Evolutionary conservation across 2,888 invertebrate genomes (phyloP).

Genomic region (Criorhina ranunculi): DNA sequence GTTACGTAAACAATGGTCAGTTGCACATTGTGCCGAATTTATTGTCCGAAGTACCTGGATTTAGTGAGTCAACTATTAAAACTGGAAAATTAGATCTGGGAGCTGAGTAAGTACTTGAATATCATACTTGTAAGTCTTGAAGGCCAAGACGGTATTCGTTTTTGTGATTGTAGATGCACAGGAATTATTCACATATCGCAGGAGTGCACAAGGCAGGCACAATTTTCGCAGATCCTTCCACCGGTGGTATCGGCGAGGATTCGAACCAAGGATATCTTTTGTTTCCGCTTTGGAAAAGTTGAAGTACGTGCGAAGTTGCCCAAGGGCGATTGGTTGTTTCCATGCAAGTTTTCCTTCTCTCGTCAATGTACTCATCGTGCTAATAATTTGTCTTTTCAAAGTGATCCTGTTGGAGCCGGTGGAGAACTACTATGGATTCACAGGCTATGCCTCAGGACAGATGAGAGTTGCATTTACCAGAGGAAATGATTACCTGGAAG

Average conservation of each 20-base stretch:
- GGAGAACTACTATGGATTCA: conserved; percentile 87
- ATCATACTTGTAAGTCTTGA: too few relatives aligned
- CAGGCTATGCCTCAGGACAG: conserved; percentile 88
- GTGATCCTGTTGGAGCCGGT: conserved; percentile 89
- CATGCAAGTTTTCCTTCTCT: conserved; percentile 86
- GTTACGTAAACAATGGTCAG: conserved; percentile 80
- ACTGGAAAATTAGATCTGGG: conserved; percentile 82
- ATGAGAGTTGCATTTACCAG: conserved; percentile 89
- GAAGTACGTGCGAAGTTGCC: conserved; percentile 90
- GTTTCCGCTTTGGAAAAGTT: conserved; percentile 89
- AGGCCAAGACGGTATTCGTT: not conserved
- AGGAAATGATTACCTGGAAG: conserved; percentile 86
- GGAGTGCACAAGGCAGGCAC: conserved; percentile 80
- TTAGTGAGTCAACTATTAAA: conserved; percentile 78
- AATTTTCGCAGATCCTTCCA: conserved; percentile 86
- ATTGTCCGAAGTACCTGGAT: conserved; percentile 79
- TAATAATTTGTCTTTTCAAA: conserved; percentile 80
- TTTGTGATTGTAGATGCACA: conserved; percentile 85
- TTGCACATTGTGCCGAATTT: conserved; percentile 83
- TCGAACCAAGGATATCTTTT: conserved; percentile 87
- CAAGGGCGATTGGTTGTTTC: conserved; percentile 91
- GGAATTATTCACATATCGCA: conserved; percentile 84
- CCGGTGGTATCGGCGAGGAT: conserved; percentile 89
- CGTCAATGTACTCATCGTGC: not conserved
- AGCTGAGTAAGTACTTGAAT: conserved; percentile 79